Base-by-base conservation (phyloP, 2,797 vertebrate genomes). In the Labeo calbasu region DNA sequence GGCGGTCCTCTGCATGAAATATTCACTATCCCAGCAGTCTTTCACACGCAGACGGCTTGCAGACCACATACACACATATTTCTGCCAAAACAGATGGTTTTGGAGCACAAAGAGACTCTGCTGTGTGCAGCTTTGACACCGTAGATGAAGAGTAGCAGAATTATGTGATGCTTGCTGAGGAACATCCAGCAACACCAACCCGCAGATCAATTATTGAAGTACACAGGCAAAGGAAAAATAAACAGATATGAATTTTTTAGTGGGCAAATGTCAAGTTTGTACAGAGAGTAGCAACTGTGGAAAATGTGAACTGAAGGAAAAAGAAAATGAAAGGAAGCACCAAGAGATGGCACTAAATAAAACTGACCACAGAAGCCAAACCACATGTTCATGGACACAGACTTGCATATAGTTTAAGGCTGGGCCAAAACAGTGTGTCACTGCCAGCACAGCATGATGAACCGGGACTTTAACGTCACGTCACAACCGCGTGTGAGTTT, bases 1-100 rank as follows among this genome's bases (percentile, higher is more conserved):
- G 32, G 28, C 43, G 46, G 57, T 72, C 68, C 23, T 75, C 21
- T 10, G 43, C 80, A 86, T 82, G 28, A 84, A 88, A 82, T 86
- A 86, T 88, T 79, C 71, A 83, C 25, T 28, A 55, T 48, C 9
- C 65, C 46, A 76, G 25, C 32, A 82, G 53, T 28, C 57, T 23
- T 71, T 28, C 25, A 23, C 48, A 23, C 36, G n/a, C 7, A 32
- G 28, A 32, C 28, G 28, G 2, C 28, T 32, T 32, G 28, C 28
- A 32, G 43, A 21, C 21, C 23, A 48, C 73, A 66, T 48, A 51
- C 66, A 75, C 71, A 77, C 40, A 65, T 48, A 65, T 61, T 19
- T 50, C 13, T 70, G 4, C 15, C 11, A 63, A 25, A 69, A 25
- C 51, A 87, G 79, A 87, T 69, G 51, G 73, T 55, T 53, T 48